These are phyloP conservation scores for Leptodirus hochenwartii DNA, from an alignment of 2,888 invertebrate species.

Conservation along the genomic window DNA sequence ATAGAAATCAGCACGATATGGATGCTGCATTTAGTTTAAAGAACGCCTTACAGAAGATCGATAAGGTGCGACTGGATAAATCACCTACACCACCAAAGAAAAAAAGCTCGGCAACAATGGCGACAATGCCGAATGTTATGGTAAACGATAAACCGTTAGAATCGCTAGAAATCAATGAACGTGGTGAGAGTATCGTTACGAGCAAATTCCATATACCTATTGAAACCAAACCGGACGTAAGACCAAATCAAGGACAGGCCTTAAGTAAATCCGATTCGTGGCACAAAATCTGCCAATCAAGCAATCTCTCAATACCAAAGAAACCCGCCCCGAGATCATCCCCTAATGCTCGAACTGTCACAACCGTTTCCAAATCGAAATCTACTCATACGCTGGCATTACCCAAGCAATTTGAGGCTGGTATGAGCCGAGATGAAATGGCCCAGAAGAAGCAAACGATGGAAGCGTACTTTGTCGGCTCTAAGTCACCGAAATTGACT, in stretches of 20 bases:
- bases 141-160: constrained; percentile 17
- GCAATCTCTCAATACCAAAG: constrained; percentile 13
- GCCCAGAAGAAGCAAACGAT: constrained; percentile 53
- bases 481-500: constrained; percentile 19
- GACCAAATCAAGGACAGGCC: constrained; percentile 20
- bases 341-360: constrained; percentile 27
- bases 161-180: constrained; percentile 22
- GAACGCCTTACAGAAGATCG: constrained; percentile 36
- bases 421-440: constrained; percentile 44
- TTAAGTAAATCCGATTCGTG: constrained; percentile 61
- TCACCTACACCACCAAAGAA: constrained; percentile 5
- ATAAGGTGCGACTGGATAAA: constrained; percentile 11
- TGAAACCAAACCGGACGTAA: background rate
- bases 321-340: constrained; percentile 26
- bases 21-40: constrained; percentile 26
- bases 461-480: constrained; percentile 49
- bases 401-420: constrained; percentile 68
- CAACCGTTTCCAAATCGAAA: constrained; percentile 39
- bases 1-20: constrained; percentile 35
- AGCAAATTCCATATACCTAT: constrained; percentile 28
- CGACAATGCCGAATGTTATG: constrained; percentile 24
- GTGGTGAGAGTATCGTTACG: constrained; percentile 26
- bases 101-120: background rate
- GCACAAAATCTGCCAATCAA: constrained; percentile 45
- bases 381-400: constrained; percentile 56